Conservation (phyloP, 2,888 invertebrate genomes). For the Papilio protenor region DNA sequence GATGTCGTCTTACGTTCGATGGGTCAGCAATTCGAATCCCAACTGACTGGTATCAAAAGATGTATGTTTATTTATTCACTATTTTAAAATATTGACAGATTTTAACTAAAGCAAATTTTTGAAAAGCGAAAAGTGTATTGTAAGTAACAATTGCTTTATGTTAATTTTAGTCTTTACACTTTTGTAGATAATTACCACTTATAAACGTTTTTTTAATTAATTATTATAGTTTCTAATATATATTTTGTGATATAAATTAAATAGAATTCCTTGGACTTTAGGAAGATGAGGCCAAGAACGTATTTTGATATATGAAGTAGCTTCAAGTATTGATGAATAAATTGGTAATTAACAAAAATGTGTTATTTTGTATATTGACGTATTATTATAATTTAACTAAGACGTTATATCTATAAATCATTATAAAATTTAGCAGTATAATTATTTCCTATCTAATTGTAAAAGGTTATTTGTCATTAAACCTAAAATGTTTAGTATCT, state of each 20-base stretch:
- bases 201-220: not conserved
- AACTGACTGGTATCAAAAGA: not conserved
- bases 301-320: conserved; percentile 22
- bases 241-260: not conserved
- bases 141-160: not conserved
- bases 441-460: not conserved
- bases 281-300: conserved; percentile 24
- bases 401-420: not conserved
- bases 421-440: conserved; percentile 4
- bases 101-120: not conserved
- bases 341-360: conserved; percentile 28
- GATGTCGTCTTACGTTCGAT: not conserved
- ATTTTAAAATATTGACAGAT: not conserved
- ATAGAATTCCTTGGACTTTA: conserved; percentile 25
- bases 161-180: not conserved
- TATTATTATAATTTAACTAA: not conserved
- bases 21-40: not conserved
- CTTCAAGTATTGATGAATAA: conserved; percentile 20
- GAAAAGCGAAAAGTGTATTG: not conserved
- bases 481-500: not conserved
- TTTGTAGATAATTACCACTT: conserved; percentile 1
- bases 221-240: not conserved
- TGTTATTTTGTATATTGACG: conserved; percentile 21
- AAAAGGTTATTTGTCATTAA: not conserved
- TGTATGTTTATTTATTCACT: not conserved